Conservation (phyloP, 37 sponge, comb jelly and placozoan species). For the Geodia barretti region DNA sequence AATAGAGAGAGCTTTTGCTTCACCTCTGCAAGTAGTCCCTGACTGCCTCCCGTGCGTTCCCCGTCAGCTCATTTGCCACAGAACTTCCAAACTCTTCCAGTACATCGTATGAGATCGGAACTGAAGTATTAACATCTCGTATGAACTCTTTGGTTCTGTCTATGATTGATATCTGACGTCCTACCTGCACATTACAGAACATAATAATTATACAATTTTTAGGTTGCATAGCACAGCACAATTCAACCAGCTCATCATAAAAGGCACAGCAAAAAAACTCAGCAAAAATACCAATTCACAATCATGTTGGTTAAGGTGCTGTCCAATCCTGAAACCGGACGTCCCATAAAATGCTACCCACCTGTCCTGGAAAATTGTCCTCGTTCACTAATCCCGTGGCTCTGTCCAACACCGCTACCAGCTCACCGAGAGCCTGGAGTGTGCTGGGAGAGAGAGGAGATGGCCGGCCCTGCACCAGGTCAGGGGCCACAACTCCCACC, state of each 20-base stretch:
- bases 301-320: background rate
- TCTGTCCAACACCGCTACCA: background rate
- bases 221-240: background rate
- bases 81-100: background rate
- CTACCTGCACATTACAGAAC: background rate
- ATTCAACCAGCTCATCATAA: too few species aligned
- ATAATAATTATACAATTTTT: background rate
- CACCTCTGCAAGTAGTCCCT: background rate
- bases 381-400: background rate
- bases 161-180: background rate
- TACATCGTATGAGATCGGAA: background rate
- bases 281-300: too few species aligned
- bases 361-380: background rate
- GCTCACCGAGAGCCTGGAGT: background rate
- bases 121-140: background rate
- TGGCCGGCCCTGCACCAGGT: background rate
- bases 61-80: background rate
- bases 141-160: background rate
- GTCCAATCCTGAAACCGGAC: too few species aligned
- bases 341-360: background rate
- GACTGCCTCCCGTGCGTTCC: constrained; percentile 4
- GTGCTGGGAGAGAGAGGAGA: background rate
- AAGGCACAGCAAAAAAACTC: too few species aligned
- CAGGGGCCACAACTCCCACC: constrained; percentile 1
- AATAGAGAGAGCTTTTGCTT: background rate